Evolutionary conservation across 2,888 invertebrate species (phyloP).

Genomic region (Linnaemya vulpina): DNA sequence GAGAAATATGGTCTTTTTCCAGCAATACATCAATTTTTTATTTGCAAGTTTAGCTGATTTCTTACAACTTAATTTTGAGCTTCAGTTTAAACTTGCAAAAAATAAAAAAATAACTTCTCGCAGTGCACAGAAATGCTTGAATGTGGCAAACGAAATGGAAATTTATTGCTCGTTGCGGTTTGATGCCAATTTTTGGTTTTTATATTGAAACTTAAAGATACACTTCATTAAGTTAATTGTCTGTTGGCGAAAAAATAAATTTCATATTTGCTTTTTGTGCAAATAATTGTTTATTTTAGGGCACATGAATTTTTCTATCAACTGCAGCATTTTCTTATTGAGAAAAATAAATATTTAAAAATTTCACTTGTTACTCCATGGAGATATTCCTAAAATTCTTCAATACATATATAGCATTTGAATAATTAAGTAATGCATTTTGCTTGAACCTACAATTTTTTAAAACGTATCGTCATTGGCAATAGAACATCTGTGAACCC

Average conservation of each 20-base stretch:
- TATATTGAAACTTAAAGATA: constrained; percentile 5
- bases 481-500: too few relatives aligned
- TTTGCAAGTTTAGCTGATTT: neutral
- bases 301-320: neutral
- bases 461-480: too few relatives aligned
- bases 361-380: too few relatives aligned
- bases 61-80: neutral
- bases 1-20: too few relatives aligned
- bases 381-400: too few relatives aligned
- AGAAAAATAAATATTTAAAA: too few relatives aligned
- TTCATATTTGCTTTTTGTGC: too few relatives aligned
- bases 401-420: too few relatives aligned
- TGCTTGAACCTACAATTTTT: too few relatives aligned
- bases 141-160: constrained; percentile 39
- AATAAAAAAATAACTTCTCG: neutral
- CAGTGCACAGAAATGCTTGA: constrained; percentile 5
- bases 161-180: constrained; percentile 51
- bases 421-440: too few relatives aligned
- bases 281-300: neutral
- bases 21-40: too few relatives aligned
- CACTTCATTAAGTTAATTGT: neutral
- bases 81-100: neutral
- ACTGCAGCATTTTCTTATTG: neutral
- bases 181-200: constrained; percentile 31
- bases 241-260: neutral